These are phyloP conservation scores for Buceros bicornis DNA, from an alignment of 2,797 vertebrate genomes.

Conservation along the genomic window DNA sequence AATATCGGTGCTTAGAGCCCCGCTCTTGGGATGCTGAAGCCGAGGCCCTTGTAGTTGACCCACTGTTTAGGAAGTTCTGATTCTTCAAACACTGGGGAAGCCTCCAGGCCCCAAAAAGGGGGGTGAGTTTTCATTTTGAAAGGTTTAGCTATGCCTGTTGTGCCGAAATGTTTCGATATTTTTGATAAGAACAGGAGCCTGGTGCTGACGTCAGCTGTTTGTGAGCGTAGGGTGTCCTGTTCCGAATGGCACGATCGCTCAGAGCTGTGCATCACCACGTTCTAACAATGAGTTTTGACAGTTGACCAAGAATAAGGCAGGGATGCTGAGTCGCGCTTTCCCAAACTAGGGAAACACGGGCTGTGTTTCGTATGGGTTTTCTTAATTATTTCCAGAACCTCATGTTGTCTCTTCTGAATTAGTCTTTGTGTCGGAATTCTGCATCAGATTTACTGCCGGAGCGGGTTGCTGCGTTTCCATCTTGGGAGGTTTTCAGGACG, in stretches of 20 bases:
- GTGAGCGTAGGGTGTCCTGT: neutral
- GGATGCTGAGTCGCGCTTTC: neutral
- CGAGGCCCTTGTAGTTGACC: neutral
- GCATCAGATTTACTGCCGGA: neutral
- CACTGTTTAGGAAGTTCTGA: neutral
- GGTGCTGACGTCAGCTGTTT: neutral
- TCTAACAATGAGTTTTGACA: neutral
- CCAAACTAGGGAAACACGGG: neutral
- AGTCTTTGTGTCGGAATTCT: neutral
- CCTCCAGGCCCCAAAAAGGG: neutral
- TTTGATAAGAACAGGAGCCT: neutral
- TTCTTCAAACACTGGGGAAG: neutral
- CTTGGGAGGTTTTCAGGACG: rapidly evolving
- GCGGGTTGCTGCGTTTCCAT: neutral
- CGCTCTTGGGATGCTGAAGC: rapidly evolving
- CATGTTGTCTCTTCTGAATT: neutral
- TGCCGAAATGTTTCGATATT: neutral
- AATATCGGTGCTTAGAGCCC: neutral
- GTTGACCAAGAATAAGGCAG: neutral
- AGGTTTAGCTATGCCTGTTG: neutral
- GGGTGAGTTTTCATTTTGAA: neutral
- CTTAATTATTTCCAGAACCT: neutral
- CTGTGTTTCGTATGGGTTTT: neutral
- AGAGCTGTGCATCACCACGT: neutral
- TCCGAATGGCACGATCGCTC: neutral